Evolutionary conservation across 2,113 vertebrate genomes (phyloP), one percentile per base, ranked within the genome.

Genomic region (Trematocara variabile): DNA sequence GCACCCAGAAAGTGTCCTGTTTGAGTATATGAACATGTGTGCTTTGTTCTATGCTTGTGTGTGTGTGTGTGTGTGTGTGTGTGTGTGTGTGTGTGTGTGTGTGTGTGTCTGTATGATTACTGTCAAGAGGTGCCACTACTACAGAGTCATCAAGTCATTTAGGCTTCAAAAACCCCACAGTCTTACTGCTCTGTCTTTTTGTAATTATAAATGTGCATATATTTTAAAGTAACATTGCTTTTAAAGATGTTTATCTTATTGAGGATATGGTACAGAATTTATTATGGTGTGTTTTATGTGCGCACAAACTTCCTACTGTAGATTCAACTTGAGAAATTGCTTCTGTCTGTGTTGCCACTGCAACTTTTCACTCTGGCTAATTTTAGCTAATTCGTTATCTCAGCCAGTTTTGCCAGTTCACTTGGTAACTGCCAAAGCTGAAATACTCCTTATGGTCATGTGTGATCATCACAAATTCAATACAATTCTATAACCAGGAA

Each of bases 191-290:
- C 58, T 80, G 63, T 93, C 41, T 87, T 86, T 88, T 80, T 95
- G 94, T 95, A 94, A 94, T 94, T 95, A 94, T 88, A 50, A 84
- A 83, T 83, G 79, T 91, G 79, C 53, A 8, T 85, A 79, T 86
- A 84, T 89, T 94, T 85, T 92, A 88, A 95, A 91, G 87, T 90
- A 54, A 84, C 28, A 13, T 90, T 37, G 81, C 89, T 92, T 88
- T 91, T 78, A 7, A 87, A 82, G 25, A 88, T 91, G 86, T 90
- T 82, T 86, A 87, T 91, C 77, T 85, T 58, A 63, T 90, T 88
- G 90, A 94, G 92, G 88, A 93, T n/a, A 88, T 91, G 96, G 95
- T 96, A 96, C 95, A 86, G 77, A 92, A 77, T 83, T 87, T 86
- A 70, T 82, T 53, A 83, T 93, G 92, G 87, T 94, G 88, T 94